These are phyloP conservation scores for Amiota mariae DNA, from an alignment of 2,888 invertebrate genomes.

Conservation along the genomic window DNA sequence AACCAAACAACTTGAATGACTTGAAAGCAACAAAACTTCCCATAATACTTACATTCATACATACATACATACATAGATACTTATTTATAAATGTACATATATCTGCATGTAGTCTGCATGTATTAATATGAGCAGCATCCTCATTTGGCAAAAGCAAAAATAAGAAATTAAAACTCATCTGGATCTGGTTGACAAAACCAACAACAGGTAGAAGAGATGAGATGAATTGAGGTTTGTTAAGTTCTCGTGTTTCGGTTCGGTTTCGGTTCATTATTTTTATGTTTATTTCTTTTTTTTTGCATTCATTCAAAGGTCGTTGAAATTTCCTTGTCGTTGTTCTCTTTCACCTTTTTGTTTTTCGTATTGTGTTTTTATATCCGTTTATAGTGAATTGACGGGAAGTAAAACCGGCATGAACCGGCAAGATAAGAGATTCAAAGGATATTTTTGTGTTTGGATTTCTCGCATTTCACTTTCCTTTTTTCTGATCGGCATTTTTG, in stretches of 20 bases:
- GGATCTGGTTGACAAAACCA: conserved; percentile 10
- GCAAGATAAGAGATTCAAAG: too few relatives aligned
- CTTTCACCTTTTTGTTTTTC: too few relatives aligned
- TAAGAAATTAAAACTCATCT: conserved; percentile 23
- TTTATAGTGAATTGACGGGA: conserved; percentile 17
- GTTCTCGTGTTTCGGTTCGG: not conserved
- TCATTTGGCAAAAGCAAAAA: not conserved
- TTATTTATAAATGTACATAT: too few relatives aligned
- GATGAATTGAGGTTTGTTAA: too few relatives aligned
- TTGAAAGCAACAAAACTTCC: conserved; percentile 19
- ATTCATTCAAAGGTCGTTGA: conserved; percentile 29
- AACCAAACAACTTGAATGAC: conserved; percentile 10
- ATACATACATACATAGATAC: too few relatives aligned
- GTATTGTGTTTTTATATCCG: conserved; percentile 5
- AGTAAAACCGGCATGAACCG: not conserved
- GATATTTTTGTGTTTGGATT: too few relatives aligned
- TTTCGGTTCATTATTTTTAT: not conserved
- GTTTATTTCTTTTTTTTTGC: conserved; percentile 44
- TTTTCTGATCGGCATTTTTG: too few relatives aligned
- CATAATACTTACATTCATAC: not conserved
- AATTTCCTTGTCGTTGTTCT: not conserved
- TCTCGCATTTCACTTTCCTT: too few relatives aligned
- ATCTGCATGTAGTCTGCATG: not conserved
- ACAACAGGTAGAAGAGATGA: conserved; percentile 16
- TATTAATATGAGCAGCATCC: conserved; percentile 21